Evolutionary conservation across 2,888 invertebrate species (phyloP).

Genomic region (Heliconius sara): DNA sequence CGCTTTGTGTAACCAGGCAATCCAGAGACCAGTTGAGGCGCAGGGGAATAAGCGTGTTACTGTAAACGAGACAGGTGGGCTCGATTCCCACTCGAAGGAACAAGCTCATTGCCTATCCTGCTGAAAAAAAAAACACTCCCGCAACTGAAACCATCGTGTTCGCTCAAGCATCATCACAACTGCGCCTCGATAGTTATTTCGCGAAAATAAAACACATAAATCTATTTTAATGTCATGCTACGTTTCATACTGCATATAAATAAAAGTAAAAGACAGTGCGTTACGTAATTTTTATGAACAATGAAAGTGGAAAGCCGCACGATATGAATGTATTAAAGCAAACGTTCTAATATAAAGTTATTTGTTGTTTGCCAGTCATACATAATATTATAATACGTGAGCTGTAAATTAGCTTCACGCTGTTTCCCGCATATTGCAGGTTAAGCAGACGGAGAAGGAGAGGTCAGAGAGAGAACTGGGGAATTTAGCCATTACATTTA

Average conservation of each 20-base stretch:
- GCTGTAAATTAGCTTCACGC: not conserved
- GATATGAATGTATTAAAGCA: constrained; percentile 35
- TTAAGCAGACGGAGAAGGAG: not conserved
- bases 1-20: too few species aligned
- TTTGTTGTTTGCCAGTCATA: constrained; percentile 10
- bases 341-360: constrained; percentile 31
- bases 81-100: too few species aligned
- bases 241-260: constrained; percentile 32
- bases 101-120: too few species aligned
- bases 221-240: constrained; percentile 39
- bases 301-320: constrained; percentile 44
- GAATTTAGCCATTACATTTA: not conserved
- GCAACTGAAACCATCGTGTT: too few species aligned
- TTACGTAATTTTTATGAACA: constrained; percentile 42
- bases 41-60: too few species aligned
- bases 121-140: too few species aligned
- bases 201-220: constrained; percentile 37
- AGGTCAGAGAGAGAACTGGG: not conserved
- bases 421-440: not conserved
- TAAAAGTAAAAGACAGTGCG: constrained; percentile 34
- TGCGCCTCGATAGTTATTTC: constrained; percentile 19
- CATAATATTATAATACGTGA: not conserved
- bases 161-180: too few species aligned
- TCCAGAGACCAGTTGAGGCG: too few species aligned
- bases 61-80: too few species aligned